Base-by-base conservation (phyloP, 1,140 invertebrate species). In the Brachionus sp. region DNA sequence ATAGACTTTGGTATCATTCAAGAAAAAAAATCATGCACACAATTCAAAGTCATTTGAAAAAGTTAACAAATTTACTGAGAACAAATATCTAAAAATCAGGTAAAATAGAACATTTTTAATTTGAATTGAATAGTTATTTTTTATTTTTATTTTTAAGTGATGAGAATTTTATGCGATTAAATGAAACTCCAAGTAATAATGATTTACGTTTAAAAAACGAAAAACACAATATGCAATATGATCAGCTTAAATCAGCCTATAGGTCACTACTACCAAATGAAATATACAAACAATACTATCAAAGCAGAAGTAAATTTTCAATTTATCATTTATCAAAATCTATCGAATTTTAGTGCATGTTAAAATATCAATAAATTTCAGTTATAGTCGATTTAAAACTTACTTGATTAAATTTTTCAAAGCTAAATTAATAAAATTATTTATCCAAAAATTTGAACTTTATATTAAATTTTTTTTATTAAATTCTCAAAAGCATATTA, bases 231-330 rank as follows among this genome's bases (percentile, higher is more conserved):
- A 4, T 5, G 5, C 77, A 80, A n/a, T 62, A 42, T 35, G 62
- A 66, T 35, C 77, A 80, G 19, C 19, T 80, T 1, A 80, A 62
- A 35, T 25, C 33, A 62, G 77, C 77, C 9, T 80, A 80, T 62
- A 57, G 62, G 12, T 66, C 77, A 33, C 23, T 80, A 1, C 19
- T 80, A 12, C 77, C 77, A 13, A 80, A 80, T 62, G 77, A 80
- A 33, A 80, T 80, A 19, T 80, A 80, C 77, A 39, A 42, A 37
- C 77, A 80, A 19, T 80, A 80, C 33, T 80, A 80, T 35, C 50
- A 80, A 3, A 66, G 77, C 57, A 39, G 77, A 66, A 57, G 62
- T 62, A 78, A 53, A 16, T 50, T 35, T 64, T 64, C 23, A 68
- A 35, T 68, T 68, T 5, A 35, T 12, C 19, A 35, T 4, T 68